phyloP scores from a whole-genome alignment of 2,797 vertebrate species.

The Anguilla marmorata region DNA sequence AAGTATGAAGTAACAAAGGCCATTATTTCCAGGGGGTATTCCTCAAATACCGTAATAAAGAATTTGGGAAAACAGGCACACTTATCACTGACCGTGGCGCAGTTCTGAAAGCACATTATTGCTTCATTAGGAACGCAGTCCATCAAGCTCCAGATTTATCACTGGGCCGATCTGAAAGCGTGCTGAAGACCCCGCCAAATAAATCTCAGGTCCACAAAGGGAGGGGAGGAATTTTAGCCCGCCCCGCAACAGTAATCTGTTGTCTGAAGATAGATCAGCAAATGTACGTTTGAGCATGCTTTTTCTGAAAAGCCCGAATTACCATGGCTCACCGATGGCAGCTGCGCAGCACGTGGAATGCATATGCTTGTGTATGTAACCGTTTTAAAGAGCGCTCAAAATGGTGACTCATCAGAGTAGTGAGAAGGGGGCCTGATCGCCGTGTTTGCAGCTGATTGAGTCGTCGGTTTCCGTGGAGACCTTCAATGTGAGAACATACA shows the following conservation, averaged over 20 bases:
- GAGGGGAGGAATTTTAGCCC: conserved; percentile 8
- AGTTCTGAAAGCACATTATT: conserved; percentile 5
- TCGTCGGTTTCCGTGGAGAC: not conserved
- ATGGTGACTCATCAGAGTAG: not conserved
- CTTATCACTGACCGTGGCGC: conserved; percentile 9
- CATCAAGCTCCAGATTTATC: conserved; percentile 16
- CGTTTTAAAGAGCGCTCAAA: not conserved
- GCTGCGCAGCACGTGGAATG: not conserved
- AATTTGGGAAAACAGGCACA: not conserved
- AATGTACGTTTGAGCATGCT: not conserved
- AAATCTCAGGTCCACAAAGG: conserved; percentile 16
- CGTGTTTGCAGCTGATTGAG: not conserved
- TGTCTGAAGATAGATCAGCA: not conserved
- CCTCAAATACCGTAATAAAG: conserved; percentile 17
- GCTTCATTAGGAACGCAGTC: conserved; percentile 17
- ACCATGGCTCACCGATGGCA: not conserved
- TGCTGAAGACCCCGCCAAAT: not conserved
- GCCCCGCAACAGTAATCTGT: not conserved
- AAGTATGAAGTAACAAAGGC: not conserved
- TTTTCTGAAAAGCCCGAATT: not conserved
- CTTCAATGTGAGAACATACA: not conserved
- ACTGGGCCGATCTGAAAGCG: conserved; percentile 6
- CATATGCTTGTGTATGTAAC: not conserved
- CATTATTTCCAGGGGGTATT: not conserved
- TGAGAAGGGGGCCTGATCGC: not conserved